Percentiles rank a stretch among this genome's conserved stretches.
These are phyloP conservation scores for Eupelmus urozonus DNA, from an alignment of 2,888 invertebrate genomes.

Conservation along the genomic window DNA sequence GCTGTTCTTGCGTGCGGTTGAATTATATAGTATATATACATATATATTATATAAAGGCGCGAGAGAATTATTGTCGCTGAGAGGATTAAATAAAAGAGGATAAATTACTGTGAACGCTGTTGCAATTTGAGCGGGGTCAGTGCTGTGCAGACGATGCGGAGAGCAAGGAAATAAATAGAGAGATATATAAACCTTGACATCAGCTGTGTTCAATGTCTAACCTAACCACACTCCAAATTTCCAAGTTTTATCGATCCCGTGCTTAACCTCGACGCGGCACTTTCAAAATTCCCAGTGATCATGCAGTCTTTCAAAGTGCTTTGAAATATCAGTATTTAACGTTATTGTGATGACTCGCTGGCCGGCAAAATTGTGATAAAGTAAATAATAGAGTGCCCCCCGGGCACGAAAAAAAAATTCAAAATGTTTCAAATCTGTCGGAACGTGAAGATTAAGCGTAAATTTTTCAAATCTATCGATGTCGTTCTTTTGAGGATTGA, in stretches of 20 bases:
- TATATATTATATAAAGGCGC: too few relatives aligned
- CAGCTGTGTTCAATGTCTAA: constrained; percentile 56
- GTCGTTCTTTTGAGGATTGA: constrained; percentile 31
- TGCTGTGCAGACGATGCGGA: constrained; percentile 8
- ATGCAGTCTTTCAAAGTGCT: constrained; percentile 3
- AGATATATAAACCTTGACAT: constrained; percentile 52
- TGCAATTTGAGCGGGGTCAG: constrained; percentile 51
- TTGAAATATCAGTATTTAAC: background rate
- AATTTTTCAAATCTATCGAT: constrained; percentile 29
- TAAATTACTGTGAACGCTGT: constrained; percentile 49
- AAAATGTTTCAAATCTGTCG: constrained; percentile 49
- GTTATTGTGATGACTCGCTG: background rate
- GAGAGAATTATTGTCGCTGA: too few relatives aligned
- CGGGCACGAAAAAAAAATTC: background rate
- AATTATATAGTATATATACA: constrained; percentile 22
- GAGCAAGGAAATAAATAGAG: constrained; percentile 55
- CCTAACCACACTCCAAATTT: constrained; percentile 55
- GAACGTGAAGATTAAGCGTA: constrained; percentile 35
- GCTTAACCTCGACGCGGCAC: background rate
- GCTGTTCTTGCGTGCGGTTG: constrained; percentile 24
- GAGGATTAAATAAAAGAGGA: constrained; percentile 13
- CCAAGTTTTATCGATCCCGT: constrained; percentile 27
- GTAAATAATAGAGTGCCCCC: background rate
- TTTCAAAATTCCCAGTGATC: constrained; percentile 37
- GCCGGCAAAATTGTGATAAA: too few relatives aligned